Percentiles rank a stretch among this genome's conserved stretches.
Conservation (phyloP, 2,113 vertebrate genomes). For the Cebidichthys violaceus region DNA sequence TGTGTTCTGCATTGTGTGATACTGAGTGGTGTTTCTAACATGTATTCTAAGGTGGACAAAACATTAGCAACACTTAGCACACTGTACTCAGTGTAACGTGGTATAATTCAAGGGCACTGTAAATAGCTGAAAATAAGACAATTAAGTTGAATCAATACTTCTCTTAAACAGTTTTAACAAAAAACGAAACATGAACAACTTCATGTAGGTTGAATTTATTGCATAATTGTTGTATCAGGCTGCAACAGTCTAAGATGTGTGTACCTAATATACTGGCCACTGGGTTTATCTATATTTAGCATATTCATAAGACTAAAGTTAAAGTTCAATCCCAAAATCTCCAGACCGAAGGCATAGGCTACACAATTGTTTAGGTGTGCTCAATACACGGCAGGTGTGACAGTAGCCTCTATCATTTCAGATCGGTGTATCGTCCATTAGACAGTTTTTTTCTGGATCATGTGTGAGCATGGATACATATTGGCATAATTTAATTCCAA, state of each 20-base stretch:
- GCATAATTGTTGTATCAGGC: neutral
- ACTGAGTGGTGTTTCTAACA: neutral
- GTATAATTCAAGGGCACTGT: neutral
- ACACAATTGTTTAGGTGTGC: neutral
- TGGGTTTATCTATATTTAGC: neutral
- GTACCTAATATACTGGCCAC: neutral
- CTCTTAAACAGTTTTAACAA: neutral
- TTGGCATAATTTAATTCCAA: neutral
- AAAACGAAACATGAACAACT: neutral
- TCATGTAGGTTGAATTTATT: neutral
- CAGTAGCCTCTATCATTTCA: conserved; percentile 1
- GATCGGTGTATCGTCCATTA: neutral
- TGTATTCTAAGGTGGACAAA: neutral
- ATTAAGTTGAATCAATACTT: neutral
- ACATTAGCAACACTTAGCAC: neutral
- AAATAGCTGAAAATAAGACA: neutral
- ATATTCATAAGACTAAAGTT: neutral
- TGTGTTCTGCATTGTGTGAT: neutral
- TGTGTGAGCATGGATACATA: neutral
- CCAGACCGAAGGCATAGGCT: neutral
- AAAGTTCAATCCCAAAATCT: neutral
- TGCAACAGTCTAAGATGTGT: conserved; percentile 2
- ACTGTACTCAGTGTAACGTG: neutral
- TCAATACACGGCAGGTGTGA: neutral
- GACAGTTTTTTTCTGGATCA: neutral